These are phyloP conservation scores for Drosophila obscura DNA, from an alignment of 1,140 invertebrate genomes.

Conservation along the genomic window DNA sequence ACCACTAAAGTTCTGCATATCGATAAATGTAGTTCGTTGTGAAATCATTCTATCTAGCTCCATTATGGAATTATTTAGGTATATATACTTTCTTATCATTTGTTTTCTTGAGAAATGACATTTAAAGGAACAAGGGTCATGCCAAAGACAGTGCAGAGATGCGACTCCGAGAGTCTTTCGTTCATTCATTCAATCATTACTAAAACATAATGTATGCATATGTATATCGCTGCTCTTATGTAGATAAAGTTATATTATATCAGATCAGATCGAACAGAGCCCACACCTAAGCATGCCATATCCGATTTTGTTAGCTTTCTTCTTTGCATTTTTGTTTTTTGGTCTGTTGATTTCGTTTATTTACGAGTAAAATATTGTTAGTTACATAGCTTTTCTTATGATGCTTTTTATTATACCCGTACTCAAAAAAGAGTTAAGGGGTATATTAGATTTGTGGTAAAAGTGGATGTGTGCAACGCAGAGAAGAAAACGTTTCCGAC, in stretches of 20 bases:
- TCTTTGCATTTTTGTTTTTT: slow-evolving; percentile 51
- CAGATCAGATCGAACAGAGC: slow-evolving; percentile 47
- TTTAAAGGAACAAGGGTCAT: slow-evolving; percentile 79
- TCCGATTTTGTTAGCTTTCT: slow-evolving; percentile 42
- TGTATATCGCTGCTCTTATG: slow-evolving; percentile 57
- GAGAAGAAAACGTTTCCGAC: too few relatives aligned
- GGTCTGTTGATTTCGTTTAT: slow-evolving; percentile 45
- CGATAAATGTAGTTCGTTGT: slow-evolving; percentile 56
- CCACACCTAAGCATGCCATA: slow-evolving; percentile 47
- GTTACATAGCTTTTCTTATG: slow-evolving; percentile 62
- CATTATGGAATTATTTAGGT: slow-evolving; percentile 70
- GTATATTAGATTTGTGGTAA: too few relatives aligned
- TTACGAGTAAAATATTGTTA: slow-evolving; percentile 54
- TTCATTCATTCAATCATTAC: slow-evolving; percentile 76
- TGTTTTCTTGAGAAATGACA: slow-evolving; percentile 67
- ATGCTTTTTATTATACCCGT: slow-evolving; percentile 27
- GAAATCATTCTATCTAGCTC: slow-evolving; percentile 46
- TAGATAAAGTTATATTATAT: slow-evolving; percentile 39
- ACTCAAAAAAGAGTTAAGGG: too few relatives aligned
- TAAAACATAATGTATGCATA: slow-evolving; percentile 74
- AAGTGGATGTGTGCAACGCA: too few relatives aligned
- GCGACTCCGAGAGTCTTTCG: slow-evolving; percentile 54
- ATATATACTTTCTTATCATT: slow-evolving; percentile 30
- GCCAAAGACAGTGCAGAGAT: slow-evolving; percentile 59
- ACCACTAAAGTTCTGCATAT: slow-evolving; percentile 70